Conservation (phyloP, 2,888 invertebrate species). For the Leucophora obtusa region DNA sequence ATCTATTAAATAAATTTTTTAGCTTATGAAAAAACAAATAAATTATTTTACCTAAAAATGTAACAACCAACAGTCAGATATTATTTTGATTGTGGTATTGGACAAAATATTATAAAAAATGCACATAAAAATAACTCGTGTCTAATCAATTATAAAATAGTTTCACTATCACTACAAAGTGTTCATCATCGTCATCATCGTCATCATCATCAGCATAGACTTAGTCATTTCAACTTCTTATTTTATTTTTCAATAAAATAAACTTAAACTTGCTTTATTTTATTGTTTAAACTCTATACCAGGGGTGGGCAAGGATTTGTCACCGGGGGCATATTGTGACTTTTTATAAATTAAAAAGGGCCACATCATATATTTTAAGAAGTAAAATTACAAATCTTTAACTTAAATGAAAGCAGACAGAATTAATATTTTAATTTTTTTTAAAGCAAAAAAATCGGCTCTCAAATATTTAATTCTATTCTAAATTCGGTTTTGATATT, state of each 20-base stretch:
- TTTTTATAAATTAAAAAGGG: too few relatives aligned
- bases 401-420: too few relatives aligned
- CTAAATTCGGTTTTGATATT: too few relatives aligned
- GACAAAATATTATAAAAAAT: not conserved
- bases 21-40: not conserved
- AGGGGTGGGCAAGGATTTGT: too few relatives aligned
- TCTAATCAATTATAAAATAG: conserved; percentile 54
- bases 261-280: not conserved
- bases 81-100: not conserved
- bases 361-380: too few relatives aligned
- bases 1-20: not conserved
- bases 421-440: too few relatives aligned
- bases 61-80: not conserved
- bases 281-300: too few relatives aligned
- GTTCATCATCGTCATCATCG: conserved; percentile 32
- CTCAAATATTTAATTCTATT: too few relatives aligned
- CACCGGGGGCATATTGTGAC: too few relatives aligned
- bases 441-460: too few relatives aligned
- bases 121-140: conserved; percentile 36
- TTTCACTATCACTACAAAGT: conserved; percentile 32
- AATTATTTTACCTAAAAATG: not conserved
- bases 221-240: not conserved
- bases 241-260: not conserved
- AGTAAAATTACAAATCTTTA: too few relatives aligned
- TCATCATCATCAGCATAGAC: not conserved